Conservation (phyloP, 2,113 vertebrate species). For the Macaca mulatta region DNA sequence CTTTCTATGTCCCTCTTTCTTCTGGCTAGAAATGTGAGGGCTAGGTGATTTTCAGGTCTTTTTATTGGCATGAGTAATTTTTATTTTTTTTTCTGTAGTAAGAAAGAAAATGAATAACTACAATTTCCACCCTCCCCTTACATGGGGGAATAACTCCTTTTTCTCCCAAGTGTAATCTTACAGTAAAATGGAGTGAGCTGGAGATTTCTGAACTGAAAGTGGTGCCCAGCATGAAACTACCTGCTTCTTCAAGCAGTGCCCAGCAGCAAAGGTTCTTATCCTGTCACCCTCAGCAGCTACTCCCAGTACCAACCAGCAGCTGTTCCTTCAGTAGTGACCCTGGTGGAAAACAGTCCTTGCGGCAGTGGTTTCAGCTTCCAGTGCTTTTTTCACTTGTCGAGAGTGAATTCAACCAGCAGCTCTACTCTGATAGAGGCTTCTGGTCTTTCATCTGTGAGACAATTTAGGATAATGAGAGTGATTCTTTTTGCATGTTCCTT, state of each 20-base stretch:
- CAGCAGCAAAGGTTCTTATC: neutral
- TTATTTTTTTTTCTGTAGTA: neutral
- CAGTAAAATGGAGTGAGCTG: neutral
- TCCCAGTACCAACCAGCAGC: neutral
- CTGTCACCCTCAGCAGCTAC: neutral
- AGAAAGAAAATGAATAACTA: slow-evolving; percentile 21
- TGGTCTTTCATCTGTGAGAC: neutral
- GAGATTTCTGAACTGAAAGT: neutral
- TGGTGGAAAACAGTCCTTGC: neutral
- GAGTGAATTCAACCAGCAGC: neutral
- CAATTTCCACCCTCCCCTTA: neutral
- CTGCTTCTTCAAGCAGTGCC: neutral
- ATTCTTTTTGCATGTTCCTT: neutral
- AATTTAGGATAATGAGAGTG: neutral
- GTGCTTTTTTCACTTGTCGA: neutral
- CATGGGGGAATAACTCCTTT: neutral
- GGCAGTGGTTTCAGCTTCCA: neutral
- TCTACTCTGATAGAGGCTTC: neutral
- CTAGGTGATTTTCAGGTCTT: neutral
- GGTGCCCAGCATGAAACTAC: neutral
- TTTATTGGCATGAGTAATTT: neutral
- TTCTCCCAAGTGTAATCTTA: neutral
- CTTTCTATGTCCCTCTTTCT: neutral
- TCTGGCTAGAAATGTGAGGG: neutral
- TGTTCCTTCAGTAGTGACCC: neutral